A percentile compares a stretch with the other conserved stretches of the same genome.
Evolutionary conservation across 1,140 invertebrate genomes (phyloP).

Genomic region (Mesaphorura yosii): DNA sequence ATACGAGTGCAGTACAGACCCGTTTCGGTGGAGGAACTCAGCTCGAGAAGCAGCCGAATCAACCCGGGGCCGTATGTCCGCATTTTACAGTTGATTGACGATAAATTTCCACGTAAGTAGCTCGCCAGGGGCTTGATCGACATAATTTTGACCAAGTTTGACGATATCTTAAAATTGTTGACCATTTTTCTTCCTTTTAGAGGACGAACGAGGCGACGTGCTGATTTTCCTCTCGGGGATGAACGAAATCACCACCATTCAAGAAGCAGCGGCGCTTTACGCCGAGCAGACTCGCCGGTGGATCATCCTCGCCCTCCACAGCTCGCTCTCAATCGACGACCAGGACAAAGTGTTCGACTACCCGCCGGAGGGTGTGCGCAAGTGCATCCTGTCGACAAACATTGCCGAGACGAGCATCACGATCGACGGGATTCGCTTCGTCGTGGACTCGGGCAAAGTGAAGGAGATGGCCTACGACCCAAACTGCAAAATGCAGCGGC

Average conservation of each 20-base stretch:
- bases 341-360: constrained; percentile 97
- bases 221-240: constrained; percentile 94
- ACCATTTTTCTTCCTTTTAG: constrained; percentile 39
- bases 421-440: constrained; percentile 96
- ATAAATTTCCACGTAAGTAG: constrained; percentile 62
- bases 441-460: constrained; percentile 91
- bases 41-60: constrained; percentile 55
- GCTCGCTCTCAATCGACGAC: constrained; percentile 78
- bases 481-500: constrained; percentile 67
- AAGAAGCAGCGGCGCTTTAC: constrained; percentile 77
- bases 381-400: constrained; percentile 98
- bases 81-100: constrained; percentile 82
- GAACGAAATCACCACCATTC: constrained; percentile 82
- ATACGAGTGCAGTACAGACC: constrained; percentile 82
- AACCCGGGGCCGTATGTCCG: constrained; percentile 86
- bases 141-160: constrained; percentile 13
- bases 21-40: constrained; percentile 57
- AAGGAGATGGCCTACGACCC: constrained; percentile 96
- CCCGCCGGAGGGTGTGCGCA: constrained; percentile 84
- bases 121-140: neutral
- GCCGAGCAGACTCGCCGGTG: constrained; percentile 64
- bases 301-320: constrained; percentile 92
- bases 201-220: constrained; percentile 81
- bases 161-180: constrained; percentile 10
- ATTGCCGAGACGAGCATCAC: constrained; percentile 99